Conservation (phyloP, 2,888 invertebrate genomes). For the Athalia rosae region DNA sequence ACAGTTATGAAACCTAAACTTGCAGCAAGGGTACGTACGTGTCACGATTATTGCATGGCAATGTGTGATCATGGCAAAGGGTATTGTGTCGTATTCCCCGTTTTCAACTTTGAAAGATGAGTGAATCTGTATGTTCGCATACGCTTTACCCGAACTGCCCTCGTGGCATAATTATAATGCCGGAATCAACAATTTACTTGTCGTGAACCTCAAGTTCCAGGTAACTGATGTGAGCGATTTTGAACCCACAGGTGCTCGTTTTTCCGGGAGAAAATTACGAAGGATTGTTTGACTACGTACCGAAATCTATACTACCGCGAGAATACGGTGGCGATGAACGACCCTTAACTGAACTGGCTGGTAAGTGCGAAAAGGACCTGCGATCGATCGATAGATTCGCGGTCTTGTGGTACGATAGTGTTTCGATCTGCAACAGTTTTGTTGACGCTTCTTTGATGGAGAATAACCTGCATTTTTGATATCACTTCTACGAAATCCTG, state of each 20-base stretch:
- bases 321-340: slow-evolving; percentile 80
- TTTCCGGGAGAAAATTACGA: slow-evolving; percentile 71
- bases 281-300: slow-evolving; percentile 77
- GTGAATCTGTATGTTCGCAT: no score
- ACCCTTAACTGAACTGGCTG: slow-evolving; percentile 73
- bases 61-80: no score
- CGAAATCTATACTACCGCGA: slow-evolving; percentile 77
- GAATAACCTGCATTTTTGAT: no score
- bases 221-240: neutral
- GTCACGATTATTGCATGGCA: no score
- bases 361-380: slow-evolving; percentile 50
- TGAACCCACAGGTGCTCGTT: slow-evolving; percentile 67
- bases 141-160: no score
- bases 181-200: no score
- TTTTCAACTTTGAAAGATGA: no score
- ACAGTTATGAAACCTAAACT: slow-evolving; percentile 79
- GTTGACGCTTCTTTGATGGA: neutral
- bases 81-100: no score
- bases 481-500: no score
- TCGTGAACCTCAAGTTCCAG: neutral
- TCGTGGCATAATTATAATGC: no score
- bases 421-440: neutral
- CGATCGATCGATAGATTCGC: neutral
- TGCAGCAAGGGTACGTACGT: slow-evolving; percentile 75
- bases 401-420: neutral